Evolutionary conservation across 2,113 vertebrate genomes (phyloP), one percentile per base, ranked within the genome.

Genomic region (Coreoperca whiteheadi): DNA sequence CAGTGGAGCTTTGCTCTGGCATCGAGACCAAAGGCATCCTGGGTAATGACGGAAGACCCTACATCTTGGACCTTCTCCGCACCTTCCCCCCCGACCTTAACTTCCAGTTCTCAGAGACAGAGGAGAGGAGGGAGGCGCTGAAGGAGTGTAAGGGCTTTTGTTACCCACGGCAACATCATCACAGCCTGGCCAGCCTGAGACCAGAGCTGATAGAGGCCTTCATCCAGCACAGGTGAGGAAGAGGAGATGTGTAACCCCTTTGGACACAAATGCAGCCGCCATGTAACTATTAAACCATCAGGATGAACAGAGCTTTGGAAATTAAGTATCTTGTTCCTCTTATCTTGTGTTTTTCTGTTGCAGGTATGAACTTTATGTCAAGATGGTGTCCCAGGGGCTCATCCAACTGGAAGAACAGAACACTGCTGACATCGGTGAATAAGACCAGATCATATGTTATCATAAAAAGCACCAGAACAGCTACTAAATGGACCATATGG

Each of bases 21-120:
- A 96, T 99, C 1, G 97, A 99, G 88, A 99, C 98, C 92, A 98
- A 99, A 90, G 98, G 98, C 90, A 99, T 99, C 84, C 94, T 99
- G 12, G 98, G 98, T 87, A 99, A 99, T 0, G 98, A 99, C 0
- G 96, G 97, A 10, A 96, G 98, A 48, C 95, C 96, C 82, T 99
- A 99, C 91, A 96, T 99, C 89, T 91, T 99, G 51, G 98, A 99
- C 92, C 94, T 99, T 73, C 95, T 99, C 18, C 96, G 97, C 34
- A 98, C 98, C 69, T 99, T 98, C 85, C 98, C 98, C 0, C 97
- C 97, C 0, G 98, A 99, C 83, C 96, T 98, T n/a, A 99, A 98
- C 91, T 99, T 98, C 86, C 93, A 85, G 81, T 74, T 98, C 73
- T 94, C 96, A 0, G 93, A 96, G 67, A 95, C 95, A 9, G 96